Evolutionary conservation across 2,113 vertebrate genomes (phyloP), one percentile per base, ranked within the genome.

Genomic region (Carassius auratus): DNA sequence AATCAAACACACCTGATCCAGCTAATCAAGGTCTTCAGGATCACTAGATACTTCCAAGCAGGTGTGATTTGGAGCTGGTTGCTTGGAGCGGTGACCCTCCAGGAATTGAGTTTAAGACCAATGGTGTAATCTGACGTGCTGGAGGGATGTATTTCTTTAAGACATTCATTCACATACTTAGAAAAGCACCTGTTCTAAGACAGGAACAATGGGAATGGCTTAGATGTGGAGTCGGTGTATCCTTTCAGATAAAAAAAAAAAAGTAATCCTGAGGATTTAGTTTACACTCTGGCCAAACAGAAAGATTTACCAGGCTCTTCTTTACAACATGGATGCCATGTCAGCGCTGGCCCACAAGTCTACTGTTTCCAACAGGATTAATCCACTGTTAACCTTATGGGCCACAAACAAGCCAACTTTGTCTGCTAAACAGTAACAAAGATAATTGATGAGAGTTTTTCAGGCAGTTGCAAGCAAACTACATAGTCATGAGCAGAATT

Each of bases 321-420:
- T 75, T 75, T 75, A 76, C 75, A 48, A 76, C 71, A 48, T 0
- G 12, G 42, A 48, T 75, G 75, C 75, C 75, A 17, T 76, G 50
- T 87, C 81, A 85, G 87, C 73, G 86, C 90, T 80, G 82, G 90
- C 86, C 87, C 87, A 84, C 80, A 79, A 86, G 85, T 86, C 88
- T 85, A 74, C 76, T 87, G 86, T 90, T 91, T 88, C 90, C 89
- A 88, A 88, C 85, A 88, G 59, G 88, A 83, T 87, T 90, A 87
- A 92, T 91, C 90, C 87, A 91, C 79, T 87, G 64, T 89, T 89
- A 84, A 55, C 50, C 84, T 86, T 86, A 84, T 79, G 79, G 85
- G 81, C 85, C 84, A 81, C 69, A 84, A 77, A 87, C 79, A 84
- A 86, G 73, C 57, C n/a, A 48, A 80, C 42, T 81, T 81, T 83